phyloP scores from a whole-genome alignment of 2,888 invertebrate species.

The Congeria kusceri region DNA sequence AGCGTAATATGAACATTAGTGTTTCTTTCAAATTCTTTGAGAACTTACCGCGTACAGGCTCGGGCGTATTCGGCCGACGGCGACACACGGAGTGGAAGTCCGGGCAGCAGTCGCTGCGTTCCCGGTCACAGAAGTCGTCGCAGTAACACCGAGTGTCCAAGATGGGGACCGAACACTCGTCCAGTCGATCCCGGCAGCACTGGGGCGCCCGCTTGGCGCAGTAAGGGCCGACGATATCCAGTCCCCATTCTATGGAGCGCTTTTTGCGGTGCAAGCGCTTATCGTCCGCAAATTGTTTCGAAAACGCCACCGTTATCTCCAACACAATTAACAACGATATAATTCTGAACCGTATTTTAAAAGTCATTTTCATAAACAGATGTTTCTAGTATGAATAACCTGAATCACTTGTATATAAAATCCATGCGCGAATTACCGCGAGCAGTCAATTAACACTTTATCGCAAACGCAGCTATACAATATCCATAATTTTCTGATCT shows the following conservation, averaged over 20 bases:
- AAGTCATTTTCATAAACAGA: too few relatives aligned
- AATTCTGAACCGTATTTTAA: too few relatives aligned
- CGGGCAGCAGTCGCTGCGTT: conserved; percentile 94
- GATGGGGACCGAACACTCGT: conserved; percentile 93
- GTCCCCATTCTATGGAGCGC: conserved; percentile 72
- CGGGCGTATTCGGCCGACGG: conserved; percentile 50
- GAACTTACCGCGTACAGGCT: conserved; percentile 45
- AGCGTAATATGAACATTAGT: too few relatives aligned
- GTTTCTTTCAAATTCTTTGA: neutral
- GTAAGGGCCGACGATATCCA: conserved; percentile 76
- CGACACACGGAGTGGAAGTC: conserved; percentile 93
- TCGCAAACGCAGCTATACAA: too few relatives aligned
- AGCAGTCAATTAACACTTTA: too few relatives aligned
- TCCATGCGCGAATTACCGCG: too few relatives aligned
- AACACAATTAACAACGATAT: too few relatives aligned
- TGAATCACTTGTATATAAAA: too few relatives aligned
- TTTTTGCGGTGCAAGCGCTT: conserved; percentile 42
- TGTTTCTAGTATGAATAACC: too few relatives aligned
- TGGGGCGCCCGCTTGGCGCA: conserved; percentile 71
- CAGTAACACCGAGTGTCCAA: conserved; percentile 95
- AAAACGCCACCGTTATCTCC: too few relatives aligned
- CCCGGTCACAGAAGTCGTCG: conserved; percentile 95
- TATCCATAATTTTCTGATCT: too few relatives aligned
- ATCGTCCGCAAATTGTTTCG: neutral
- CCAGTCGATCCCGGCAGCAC: conserved; percentile 90